Base-by-base conservation (phyloP, 1,140 invertebrate species). In the Drosophila sulfurigaster region DNA sequence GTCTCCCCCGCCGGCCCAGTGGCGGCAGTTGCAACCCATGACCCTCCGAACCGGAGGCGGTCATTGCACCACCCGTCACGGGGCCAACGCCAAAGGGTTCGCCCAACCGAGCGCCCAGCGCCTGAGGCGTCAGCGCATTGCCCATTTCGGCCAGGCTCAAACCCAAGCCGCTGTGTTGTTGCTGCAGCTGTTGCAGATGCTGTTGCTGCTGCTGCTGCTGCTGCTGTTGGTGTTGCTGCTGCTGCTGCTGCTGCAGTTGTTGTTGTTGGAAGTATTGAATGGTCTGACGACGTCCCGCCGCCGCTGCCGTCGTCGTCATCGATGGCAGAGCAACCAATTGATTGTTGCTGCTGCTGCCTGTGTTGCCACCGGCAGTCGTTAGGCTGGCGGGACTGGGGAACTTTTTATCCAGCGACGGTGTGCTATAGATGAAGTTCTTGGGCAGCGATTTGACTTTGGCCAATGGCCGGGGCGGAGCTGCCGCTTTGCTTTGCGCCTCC, bases 371-470 rank as follows among this genome's bases (percentile, higher is more conserved):
- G 11, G 77, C 20, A 3, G 52, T 38, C 28, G 10, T 10, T 3
- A n/a, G 3, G 62, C 69, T 68, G 15, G 64, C 57, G 11, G 78
- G 63, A 15, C 76, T 82, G n/a, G 70, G 59, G n/a, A 89, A 91
- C 57, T 91, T 92, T 49, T 93, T 93, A 38, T 90, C 92, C 60
- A 91, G 65, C 41, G 82, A 88, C 0, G 86, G 92, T 1, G 87
- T 91, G 46, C 81, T 93, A 67, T 90, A 95, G 20, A 94, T 94
- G 72, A 95, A 95, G 82, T 95, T 94, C 43, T 94, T 94, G 11
- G 94, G 94, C 49, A 95, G 90, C 13, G 94, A 95, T 25, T 94
- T 93, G 66, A 95, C 94, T 89, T 95, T 95, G 57, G 93, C 92
- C 3, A 95, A 75, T 11, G 94, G 94, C 62, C 93, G 91, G 56